phyloP scores from a whole-genome alignment of 2,113 vertebrate genomes.

The Tenebrosternarchus preto region DNA sequence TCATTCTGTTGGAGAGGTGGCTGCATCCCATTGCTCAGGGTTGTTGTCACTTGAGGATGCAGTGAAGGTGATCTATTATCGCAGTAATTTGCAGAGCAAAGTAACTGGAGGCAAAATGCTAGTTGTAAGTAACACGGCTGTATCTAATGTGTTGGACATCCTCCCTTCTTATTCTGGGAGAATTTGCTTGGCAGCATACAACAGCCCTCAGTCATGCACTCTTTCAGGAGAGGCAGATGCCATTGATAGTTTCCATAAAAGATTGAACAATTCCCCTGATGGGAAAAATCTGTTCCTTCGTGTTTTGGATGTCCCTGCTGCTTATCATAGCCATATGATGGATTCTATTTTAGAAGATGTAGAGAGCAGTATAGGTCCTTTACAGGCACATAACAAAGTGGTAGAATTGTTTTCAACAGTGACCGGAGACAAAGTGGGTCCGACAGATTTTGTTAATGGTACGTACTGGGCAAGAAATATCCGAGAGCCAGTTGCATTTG shows the following conservation, averaged over 20 bases:
- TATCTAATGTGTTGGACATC: constrained; percentile 68
- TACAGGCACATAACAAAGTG: constrained; percentile 62
- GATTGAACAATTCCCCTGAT: constrained; percentile 63
- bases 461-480: constrained; percentile 83
- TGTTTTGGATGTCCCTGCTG: constrained; percentile 74
- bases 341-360: constrained; percentile 75
- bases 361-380: constrained; percentile 61
- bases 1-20: constrained; percentile 82
- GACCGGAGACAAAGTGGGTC: constrained; percentile 68
- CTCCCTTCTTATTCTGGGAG: constrained; percentile 67
- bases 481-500: constrained; percentile 79
- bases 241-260: constrained; percentile 67
- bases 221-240: constrained; percentile 77
- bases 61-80: constrained; percentile 79
- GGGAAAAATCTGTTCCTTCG: constrained; percentile 76
- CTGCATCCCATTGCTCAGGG: constrained; percentile 83
- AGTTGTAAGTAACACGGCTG: constrained; percentile 77
- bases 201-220: constrained; percentile 83
- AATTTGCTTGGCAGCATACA: constrained; percentile 80
- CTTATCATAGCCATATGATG: constrained; percentile 86
- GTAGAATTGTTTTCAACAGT: constrained; percentile 81
- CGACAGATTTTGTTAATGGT: constrained; percentile 74
- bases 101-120: constrained; percentile 80
- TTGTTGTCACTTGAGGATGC: constrained; percentile 82
- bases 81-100: constrained; percentile 78